Conservation (phyloP, 2,888 invertebrate genomes). For the Yponomeuta plumbellus region DNA sequence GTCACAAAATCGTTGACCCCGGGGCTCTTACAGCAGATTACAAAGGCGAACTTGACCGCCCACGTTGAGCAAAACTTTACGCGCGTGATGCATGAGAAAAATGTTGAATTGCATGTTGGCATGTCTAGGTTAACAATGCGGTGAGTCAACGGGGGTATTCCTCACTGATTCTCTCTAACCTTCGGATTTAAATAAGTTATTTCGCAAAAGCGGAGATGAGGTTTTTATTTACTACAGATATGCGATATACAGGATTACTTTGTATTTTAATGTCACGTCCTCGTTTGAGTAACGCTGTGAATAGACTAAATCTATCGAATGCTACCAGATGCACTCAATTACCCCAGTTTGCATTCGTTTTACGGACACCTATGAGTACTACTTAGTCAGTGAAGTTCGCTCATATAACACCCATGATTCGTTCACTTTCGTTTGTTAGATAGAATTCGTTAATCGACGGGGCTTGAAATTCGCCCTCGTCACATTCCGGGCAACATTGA, state of each 20-base stretch:
- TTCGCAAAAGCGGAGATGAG: neutral
- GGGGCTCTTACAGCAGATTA: slow-evolving; percentile 47
- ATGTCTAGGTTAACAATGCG: neutral
- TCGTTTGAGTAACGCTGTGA: no score
- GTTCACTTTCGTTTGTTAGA: no score
- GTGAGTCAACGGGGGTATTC: neutral
- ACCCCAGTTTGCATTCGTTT: no score
- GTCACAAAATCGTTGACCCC: slow-evolving; percentile 56
- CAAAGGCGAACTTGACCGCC: slow-evolving; percentile 66
- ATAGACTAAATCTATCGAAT: no score
- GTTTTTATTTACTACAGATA: neutral
- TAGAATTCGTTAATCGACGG: no score
- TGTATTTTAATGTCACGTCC: neutral
- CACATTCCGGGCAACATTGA: no score
- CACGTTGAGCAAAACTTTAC: slow-evolving; percentile 38
- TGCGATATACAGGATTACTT: neutral
- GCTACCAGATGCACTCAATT: no score
- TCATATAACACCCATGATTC: no score
- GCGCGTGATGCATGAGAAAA: neutral
- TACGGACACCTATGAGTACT: no score
- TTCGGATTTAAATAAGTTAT: neutral
- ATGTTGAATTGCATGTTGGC: neutral
- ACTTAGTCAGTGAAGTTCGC: no score
- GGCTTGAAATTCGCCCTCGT: no score
- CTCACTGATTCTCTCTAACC: neutral